Evolutionary conservation across 2,797 vertebrate genomes (phyloP).

Genomic region (Labroides dimidiatus): DNA sequence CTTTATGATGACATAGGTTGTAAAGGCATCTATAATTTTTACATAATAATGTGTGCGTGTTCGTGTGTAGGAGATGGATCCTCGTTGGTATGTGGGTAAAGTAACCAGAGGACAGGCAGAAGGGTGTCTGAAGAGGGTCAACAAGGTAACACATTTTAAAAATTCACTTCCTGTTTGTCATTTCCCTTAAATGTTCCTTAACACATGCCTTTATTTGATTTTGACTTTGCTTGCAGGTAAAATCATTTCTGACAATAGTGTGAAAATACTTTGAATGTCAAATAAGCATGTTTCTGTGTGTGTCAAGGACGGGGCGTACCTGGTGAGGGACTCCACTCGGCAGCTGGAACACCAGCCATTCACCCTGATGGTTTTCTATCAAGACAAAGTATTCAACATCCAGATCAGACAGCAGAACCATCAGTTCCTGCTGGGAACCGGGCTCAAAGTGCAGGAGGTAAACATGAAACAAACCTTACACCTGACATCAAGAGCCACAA

Average conservation of each 20-base stretch:
- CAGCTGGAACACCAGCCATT: conserved; percentile 88
- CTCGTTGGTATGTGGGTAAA: conserved; percentile 89
- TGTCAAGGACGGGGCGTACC: conserved; percentile 91
- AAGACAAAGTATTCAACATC: conserved; percentile 95
- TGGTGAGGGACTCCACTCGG: conserved; percentile 94
- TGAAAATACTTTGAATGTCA: no score
- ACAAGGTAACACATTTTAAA: conserved; percentile 81
- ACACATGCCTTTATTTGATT: no score
- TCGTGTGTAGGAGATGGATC: conserved; percentile 75
- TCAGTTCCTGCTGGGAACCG: conserved; percentile 90
- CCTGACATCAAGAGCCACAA: background rate
- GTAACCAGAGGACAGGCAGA: conserved; percentile 90
- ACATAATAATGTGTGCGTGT: background rate
- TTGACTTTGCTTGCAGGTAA: no score
- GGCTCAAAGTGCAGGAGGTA: conserved; percentile 92
- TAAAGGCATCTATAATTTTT: no score
- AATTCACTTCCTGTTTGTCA: no score
- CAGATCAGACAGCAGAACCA: conserved; percentile 87
- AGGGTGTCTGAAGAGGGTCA: conserved; percentile 85
- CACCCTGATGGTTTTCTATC: conserved; percentile 95
- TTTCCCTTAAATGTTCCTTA: no score
- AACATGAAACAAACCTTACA: background rate
- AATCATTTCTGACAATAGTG: background rate
- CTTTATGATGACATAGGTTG: no score
- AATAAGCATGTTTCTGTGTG: background rate